phyloP scores from a whole-genome alignment of 53 echinoderm and acorn worm species.

The Holothuria scabra region DNA sequence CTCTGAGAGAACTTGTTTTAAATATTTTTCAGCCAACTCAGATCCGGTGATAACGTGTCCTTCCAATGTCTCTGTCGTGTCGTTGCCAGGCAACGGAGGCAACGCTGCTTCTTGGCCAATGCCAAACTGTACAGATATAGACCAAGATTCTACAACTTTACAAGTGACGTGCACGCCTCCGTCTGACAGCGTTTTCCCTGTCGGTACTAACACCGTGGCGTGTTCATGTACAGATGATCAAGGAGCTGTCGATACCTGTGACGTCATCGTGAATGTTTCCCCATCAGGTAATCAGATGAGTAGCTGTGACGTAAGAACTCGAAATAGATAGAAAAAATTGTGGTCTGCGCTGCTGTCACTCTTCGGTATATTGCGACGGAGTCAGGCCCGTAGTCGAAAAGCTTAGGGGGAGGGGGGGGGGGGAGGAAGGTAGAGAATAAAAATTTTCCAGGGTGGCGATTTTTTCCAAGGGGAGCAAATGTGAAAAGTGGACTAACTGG shows the following conservation, averaged over 20 bases:
- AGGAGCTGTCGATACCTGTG: conserved; percentile 2
- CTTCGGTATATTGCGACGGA: too few species aligned
- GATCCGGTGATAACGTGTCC: conserved; percentile 21
- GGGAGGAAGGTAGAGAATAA: too few species aligned
- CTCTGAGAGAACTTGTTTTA: too few species aligned
- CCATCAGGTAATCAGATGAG: too few species aligned
- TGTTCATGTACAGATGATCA: conserved; percentile 5
- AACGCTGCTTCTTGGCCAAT: conserved; percentile 19
- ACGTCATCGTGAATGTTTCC: background rate
- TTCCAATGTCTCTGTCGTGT: background rate
- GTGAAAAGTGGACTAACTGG: too few species aligned
- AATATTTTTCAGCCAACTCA: background rate
- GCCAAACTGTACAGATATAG: conserved; percentile 27
- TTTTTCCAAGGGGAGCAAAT: too few species aligned
- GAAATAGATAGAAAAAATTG: too few species aligned
- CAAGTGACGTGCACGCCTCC: conserved; percentile 13
- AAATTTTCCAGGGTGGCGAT: too few species aligned
- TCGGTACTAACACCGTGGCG: background rate
- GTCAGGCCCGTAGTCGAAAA: too few species aligned
- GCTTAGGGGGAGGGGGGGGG: too few species aligned
- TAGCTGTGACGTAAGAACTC: too few species aligned
- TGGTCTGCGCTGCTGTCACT: too few species aligned
- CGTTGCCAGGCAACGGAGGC: conserved; percentile 10
- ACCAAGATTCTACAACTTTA: background rate
- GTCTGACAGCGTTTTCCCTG: conserved; percentile 10